Percentiles rank a stretch among this genome's conserved stretches.
Evolutionary conservation across 2,113 vertebrate species (phyloP).

Genomic region (Microcebus ravelobensis): DNA sequence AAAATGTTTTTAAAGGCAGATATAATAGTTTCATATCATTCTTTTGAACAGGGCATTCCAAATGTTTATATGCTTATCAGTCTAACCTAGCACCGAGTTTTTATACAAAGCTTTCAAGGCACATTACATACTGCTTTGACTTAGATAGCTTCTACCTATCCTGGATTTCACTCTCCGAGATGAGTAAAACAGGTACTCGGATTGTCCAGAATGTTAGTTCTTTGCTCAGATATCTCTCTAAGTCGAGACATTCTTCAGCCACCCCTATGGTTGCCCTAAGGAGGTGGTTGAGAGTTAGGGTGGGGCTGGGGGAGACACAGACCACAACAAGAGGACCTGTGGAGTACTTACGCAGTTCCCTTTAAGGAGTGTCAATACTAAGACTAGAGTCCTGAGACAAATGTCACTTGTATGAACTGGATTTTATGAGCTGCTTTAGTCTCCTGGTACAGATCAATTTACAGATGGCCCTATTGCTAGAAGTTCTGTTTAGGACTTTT

Average conservation of each 20-base stretch:
- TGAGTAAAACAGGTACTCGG: neutral
- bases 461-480: neutral
- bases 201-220: neutral
- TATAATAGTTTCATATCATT: neutral
- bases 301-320: neutral
- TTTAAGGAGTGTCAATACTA: neutral
- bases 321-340: neutral
- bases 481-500: conserved; percentile 35
- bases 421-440: neutral
- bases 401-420: neutral
- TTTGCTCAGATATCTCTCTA: neutral
- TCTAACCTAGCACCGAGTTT: neutral
- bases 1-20: neutral
- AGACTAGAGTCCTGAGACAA: neutral
- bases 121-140: neutral
- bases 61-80: neutral
- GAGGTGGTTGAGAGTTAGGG: neutral
- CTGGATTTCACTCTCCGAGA: conserved; percentile 17
- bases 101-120: neutral
- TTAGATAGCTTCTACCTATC: neutral
- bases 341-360: neutral
- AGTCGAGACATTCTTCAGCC: neutral
- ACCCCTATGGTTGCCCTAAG: neutral
- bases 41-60: neutral
- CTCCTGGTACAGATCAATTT: neutral